Conservation (phyloP, 2,113 vertebrate genomes). For the Callaeas wilsoni region DNA sequence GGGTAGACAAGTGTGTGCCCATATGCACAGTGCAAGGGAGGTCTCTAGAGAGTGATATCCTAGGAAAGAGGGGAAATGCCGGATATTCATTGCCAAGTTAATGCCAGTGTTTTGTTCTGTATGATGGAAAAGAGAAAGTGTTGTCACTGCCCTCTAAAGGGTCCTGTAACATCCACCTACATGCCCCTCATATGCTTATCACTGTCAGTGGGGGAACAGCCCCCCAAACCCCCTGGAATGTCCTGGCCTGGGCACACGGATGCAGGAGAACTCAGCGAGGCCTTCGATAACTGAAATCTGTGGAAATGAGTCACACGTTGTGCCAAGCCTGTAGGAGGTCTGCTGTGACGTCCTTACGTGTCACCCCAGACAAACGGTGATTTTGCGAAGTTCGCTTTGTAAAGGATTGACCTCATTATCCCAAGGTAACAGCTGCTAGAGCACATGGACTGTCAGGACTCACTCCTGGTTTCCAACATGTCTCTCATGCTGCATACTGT, state of each 20-base stretch:
- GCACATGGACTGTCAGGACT: not conserved
- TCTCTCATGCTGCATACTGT: not conserved
- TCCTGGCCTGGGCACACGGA: not conserved
- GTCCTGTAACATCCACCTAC: not conserved
- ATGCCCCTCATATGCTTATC: fast-evolving
- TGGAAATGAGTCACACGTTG: not conserved
- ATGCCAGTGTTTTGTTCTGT: not conserved
- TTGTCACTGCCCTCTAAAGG: not conserved
- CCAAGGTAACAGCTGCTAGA: not conserved
- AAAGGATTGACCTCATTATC: not conserved
- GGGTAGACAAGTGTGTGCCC: not conserved
- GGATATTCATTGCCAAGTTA: not conserved
- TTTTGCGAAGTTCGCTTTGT: not conserved
- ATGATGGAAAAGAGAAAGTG: fast-evolving
- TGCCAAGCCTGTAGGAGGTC: not conserved
- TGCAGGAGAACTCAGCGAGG: not conserved
- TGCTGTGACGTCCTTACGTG: not conserved
- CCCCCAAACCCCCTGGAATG: fast-evolving
- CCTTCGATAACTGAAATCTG: not conserved
- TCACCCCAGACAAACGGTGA: not conserved
- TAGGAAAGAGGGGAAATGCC: not conserved
- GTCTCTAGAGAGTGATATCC: not conserved
- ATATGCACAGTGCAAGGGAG: not conserved
- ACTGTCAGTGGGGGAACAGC: fast-evolving
- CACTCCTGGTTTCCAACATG: not conserved